Conservation (phyloP, 2,113 vertebrate species). For the Rissa tridactyla region DNA sequence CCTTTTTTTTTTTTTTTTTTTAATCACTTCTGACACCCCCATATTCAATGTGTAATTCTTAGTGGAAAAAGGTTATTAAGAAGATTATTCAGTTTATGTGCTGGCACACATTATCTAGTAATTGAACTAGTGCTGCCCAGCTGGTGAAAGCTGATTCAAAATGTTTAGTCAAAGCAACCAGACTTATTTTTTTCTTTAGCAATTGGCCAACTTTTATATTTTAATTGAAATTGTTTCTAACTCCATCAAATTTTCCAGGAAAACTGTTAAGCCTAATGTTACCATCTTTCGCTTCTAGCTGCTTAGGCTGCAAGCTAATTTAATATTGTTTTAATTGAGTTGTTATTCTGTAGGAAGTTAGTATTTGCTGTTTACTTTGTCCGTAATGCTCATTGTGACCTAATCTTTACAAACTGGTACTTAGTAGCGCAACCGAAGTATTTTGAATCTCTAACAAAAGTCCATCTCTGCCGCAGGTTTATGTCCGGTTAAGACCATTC, state of each 20-base stretch:
- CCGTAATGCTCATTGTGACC: neutral
- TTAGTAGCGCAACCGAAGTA: neutral
- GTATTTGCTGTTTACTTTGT: neutral
- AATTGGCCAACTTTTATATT: neutral
- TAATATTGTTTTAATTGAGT: neutral
- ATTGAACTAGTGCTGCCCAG: slow-evolving; percentile 22
- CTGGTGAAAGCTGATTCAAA: neutral
- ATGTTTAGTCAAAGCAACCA: neutral
- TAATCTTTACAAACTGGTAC: neutral
- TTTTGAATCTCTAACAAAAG: neutral
- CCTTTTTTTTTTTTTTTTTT: neutral
- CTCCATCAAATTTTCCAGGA: neutral
- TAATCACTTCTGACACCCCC: neutral
- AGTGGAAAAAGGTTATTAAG: slow-evolving; percentile 25
- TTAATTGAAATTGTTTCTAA: neutral
- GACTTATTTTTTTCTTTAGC: neutral
- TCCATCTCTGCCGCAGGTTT: slow-evolving; percentile 80
- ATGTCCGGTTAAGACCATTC: slow-evolving; percentile 95
- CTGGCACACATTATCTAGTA: neutral
- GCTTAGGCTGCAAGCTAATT: neutral
- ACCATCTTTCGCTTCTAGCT: neutral
- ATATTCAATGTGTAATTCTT: neutral
- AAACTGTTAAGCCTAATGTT: neutral
- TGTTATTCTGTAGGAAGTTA: neutral
- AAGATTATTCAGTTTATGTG: neutral